Evolutionary conservation across 1,140 invertebrate species (phyloP).

Genomic region (Megathymus violae): DNA sequence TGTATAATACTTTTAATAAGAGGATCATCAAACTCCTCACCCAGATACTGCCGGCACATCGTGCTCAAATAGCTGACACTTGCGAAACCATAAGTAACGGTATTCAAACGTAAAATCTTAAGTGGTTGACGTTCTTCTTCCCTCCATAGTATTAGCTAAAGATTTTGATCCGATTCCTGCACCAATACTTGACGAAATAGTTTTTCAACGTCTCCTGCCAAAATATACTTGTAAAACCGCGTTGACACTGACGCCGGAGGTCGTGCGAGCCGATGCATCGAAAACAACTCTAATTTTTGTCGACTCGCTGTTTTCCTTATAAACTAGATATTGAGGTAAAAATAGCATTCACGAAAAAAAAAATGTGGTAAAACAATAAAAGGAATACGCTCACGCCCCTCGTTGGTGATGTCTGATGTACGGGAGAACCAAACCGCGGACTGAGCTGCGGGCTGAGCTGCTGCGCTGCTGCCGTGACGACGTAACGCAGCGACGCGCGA

Average conservation of each 20-base stretch:
- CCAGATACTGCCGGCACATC: slow-evolving; percentile 25
- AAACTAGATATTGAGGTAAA: slow-evolving; percentile 34
- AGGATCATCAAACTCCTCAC: slow-evolving; percentile 7
- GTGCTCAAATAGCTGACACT: slow-evolving; percentile 33
- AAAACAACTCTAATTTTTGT: slow-evolving; percentile 39
- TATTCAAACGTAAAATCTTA: slow-evolving; percentile 46
- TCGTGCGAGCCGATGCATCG: slow-evolving; percentile 26
- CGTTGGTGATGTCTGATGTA: too few species aligned
- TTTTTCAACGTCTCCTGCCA: slow-evolving; percentile 32
- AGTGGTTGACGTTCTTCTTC: slow-evolving; percentile 43
- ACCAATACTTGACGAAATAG: slow-evolving; percentile 19
- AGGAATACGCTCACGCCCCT: too few species aligned
- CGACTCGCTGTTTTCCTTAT: slow-evolving; percentile 35
- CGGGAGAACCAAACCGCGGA: too few species aligned
- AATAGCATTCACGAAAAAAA: too few species aligned
- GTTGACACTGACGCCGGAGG: slow-evolving; percentile 36
- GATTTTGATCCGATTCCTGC: slow-evolving; percentile 13
- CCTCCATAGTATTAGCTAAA: slow-evolving; percentile 69
- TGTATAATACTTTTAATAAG: slow-evolving; percentile 20
- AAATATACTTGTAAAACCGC: slow-evolving; percentile 18
- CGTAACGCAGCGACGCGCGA: too few species aligned
- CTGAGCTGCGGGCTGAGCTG: too few species aligned
- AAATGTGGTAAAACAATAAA: too few species aligned
- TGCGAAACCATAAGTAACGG: slow-evolving; percentile 37
- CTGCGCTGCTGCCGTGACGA: too few species aligned